Base-by-base conservation (phyloP, 2,797 vertebrate genomes). In the Podarcis lilfordi region DNA sequence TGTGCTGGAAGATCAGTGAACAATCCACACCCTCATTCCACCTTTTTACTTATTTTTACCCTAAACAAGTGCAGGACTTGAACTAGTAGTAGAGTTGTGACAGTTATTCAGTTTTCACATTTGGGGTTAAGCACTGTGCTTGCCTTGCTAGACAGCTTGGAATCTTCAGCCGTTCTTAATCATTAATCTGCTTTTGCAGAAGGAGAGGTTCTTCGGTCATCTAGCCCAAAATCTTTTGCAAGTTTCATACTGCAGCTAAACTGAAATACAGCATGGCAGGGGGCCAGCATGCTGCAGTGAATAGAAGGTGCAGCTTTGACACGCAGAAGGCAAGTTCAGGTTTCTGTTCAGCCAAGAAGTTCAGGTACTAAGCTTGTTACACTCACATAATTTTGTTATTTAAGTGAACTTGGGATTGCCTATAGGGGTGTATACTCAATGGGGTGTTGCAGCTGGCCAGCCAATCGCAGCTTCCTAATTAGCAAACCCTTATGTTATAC, bases 41-140 rank as follows among this genome's bases (percentile, higher is more conserved):
- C 64, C 35, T 91, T 91, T 89, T 74, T 91, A 93, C 76, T 82
- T 88, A 5, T 87, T 93, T 95, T 92, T 64, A 61, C 87, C 88
- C 86, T 85, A 86, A 86, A 87, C 2, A 88, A 81, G 89, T 72
- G 89, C 68, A 35, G 81, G 29, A 21, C 23, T 68, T 89, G 29
- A 7, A 40, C 27, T 40, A 79, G 35, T 78, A 64, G 61, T 23
- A 64, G 50, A 27, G 40, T 17, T n/a, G 40, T 84, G 45, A 81
- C 27, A 0, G 0, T 32, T 29, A 29, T n/a, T 89, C 90, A 90
- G 87, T 85, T 90, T 32, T 71, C 2, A 40, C 81, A 76, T 91
- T 84, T 68, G 82, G 13, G 68, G 61, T 88, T 35, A 87, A 61
- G 27, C 2, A 61, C 0, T 68, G n/a, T 0, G 0, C 61, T 88